These are phyloP conservation scores for Myotis myotis DNA, from an alignment of 2,797 vertebrate genomes.

Conservation along the genomic window DNA sequence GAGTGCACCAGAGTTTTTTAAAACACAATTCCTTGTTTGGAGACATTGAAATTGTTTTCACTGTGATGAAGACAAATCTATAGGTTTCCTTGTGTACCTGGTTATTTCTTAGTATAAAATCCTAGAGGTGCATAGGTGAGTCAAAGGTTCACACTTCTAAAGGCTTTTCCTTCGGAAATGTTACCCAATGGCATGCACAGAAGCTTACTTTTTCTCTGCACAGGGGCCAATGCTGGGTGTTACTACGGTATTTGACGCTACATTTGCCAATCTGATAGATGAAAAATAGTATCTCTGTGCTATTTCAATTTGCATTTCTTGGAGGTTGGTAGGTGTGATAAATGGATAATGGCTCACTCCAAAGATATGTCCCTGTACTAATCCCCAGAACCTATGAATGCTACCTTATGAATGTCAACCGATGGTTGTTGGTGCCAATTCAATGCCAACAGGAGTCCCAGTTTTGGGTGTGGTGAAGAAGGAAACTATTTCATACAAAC, in stretches of 20 bases:
- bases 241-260: neutral
- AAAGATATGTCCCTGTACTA: neutral
- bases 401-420: neutral
- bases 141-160: slow-evolving; percentile 38
- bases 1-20: neutral
- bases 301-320: slow-evolving; percentile 50
- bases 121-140: slow-evolving; percentile 21
- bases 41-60: neutral
- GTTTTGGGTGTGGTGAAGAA: neutral
- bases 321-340: neutral
- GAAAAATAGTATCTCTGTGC: neutral
- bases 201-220: neutral
- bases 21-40: neutral
- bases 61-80: neutral
- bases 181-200: neutral
- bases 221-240: neutral
- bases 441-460: neutral
- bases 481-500: neutral
- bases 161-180: slow-evolving; percentile 19
- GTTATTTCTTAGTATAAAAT: slow-evolving; percentile 31
- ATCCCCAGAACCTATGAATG: neutral
- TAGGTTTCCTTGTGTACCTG: neutral
- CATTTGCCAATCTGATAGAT: slow-evolving; percentile 60
- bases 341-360: neutral
- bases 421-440: neutral